Evolutionary conservation across 2,797 vertebrate species (phyloP), one percentile per base, ranked within the genome.

Genomic region (Tolypeutes matacus): DNA sequence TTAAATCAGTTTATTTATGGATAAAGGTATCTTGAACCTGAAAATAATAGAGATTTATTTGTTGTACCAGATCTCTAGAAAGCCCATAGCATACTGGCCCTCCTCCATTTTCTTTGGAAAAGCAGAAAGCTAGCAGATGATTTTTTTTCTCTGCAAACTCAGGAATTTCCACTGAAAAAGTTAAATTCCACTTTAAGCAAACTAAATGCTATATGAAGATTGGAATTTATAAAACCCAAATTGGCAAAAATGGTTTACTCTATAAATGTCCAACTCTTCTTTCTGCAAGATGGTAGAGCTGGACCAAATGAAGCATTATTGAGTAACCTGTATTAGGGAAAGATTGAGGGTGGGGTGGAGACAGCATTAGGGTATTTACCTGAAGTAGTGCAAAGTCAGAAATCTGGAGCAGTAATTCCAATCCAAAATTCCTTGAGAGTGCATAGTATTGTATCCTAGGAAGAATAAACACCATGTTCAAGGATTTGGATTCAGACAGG

Each of bases 141-240:
- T 62, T 81, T 83, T 95, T 36, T 27, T 56, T n/a, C 27, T 62
- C 51, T 53, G 5, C 34, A 67, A 53, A 53, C n/a, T 78, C 53
- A 78, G n/a, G 21, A 73, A 69, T 73, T 80, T 85, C 31, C 2
- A 64, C n/a, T n/a, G 11, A 20, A 72, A 56, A 56, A 56, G 56
- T 88, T 89, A 56, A 56, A 56, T 15, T 89, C 64, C 56, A 72
- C 20, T 17, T 77, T 72, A 84, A 84, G 17, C 34, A 83, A 95
- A 56, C 13, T 56, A 77, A 93, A 64, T 53, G 21, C 5, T 31
- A 9, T 64, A 58, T 73, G 25, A 84, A 82, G 36, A 82, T 10
- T 82, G 31, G 25, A 27, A 49, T 91, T 82, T 93, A 78, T 65
- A 89, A 89, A 78, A 70, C 72, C 58, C 70, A 39, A 82, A 82